Percentiles rank a stretch among this genome's conserved stretches.
phyloP scores from a whole-genome alignment of 2,113 vertebrate genomes.

The Prinia subflava region DNA sequence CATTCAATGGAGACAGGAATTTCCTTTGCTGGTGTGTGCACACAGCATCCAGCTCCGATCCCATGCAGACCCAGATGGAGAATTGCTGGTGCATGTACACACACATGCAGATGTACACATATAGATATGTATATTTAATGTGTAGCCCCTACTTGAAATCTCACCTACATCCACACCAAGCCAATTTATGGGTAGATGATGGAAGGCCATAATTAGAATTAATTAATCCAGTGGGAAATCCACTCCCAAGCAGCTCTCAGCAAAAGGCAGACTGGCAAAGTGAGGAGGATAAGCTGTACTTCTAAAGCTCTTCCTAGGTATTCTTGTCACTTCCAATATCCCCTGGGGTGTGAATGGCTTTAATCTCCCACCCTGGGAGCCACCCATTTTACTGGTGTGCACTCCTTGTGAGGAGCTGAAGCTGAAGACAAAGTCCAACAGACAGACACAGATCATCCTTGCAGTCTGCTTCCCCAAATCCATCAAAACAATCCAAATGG shows the following conservation, averaged over 20 bases:
- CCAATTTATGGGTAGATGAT: conserved; percentile 60
- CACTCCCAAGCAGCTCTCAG: conserved; percentile 36
- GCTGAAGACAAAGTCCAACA: not conserved
- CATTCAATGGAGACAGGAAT: not conserved
- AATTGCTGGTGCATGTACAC: not conserved
- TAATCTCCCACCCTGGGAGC: not conserved
- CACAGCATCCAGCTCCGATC: not conserved
- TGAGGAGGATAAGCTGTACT: conserved; percentile 34
- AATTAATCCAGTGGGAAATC: conserved; percentile 64
- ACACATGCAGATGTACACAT: not conserved
- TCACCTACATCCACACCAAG: conserved; percentile 36
- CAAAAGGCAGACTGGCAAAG: conserved; percentile 8
- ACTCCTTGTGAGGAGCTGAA: not conserved
- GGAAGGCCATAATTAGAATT: conserved; percentile 63
- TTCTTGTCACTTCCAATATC: conserved; percentile 40
- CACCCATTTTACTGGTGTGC: not conserved
- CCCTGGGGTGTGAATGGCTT: not conserved
- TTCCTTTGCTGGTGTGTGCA: not conserved
- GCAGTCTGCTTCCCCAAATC: not conserved
- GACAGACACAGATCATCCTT: not conserved
- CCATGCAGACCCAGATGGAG: not conserved
- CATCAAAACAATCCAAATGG: not conserved
- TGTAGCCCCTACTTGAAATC: conserved; percentile 3
- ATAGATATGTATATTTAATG: conserved; percentile 35
- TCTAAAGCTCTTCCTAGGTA: conserved; percentile 35